Base-by-base conservation (phyloP, 2,113 vertebrate species). In the Gasterosteus nipponicus region DNA sequence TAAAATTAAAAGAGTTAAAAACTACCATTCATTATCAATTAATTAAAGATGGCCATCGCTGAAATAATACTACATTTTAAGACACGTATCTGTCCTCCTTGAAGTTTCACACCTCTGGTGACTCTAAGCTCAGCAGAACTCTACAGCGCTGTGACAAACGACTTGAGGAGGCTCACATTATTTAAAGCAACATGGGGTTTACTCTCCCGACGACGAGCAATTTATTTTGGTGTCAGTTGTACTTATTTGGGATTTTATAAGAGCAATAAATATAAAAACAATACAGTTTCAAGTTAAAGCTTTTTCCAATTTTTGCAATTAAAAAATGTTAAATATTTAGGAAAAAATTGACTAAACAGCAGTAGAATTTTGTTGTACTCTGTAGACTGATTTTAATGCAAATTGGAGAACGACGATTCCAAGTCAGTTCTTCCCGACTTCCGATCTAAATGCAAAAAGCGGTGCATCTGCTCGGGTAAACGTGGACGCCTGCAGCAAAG, bases 1-100 rank as follows among this genome's bases (percentile, higher is more conserved):
- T 39, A 42, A 26, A 12, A 33, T 31, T 10, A 18, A 29, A 46
- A 75, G 14, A 41, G 38, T 26, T 26, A 26, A 26, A 26, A 26
- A 26, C 31, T 69, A 46, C 47, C 18, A 33, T 49, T 49, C n/a
- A 44, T 78, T 42, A 14, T 56, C 7, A 59, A 59, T 60, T 51
- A 56, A 81, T 78, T 41, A 38, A 42, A 68, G 16, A 73, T 22
- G 18, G 2, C 2, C 15, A 39, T 47, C 5, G 31, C 10, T 60
- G 35, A 66, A 47, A 33, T 61, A 67, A 16, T 8, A 16, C 44
- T 5, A 19, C 2, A 57, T 74, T 26, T 51, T 5, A 38, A 44
- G 51, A 62, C 47, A 58, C 10, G 3, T 0, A n/a, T 63, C 8
- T 0, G 46, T 70, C 33, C 5, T 22, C 46, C 7, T 11, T 15